Conservation (phyloP, 2,888 invertebrate species). For the Drosophila neoperkinsi region DNA sequence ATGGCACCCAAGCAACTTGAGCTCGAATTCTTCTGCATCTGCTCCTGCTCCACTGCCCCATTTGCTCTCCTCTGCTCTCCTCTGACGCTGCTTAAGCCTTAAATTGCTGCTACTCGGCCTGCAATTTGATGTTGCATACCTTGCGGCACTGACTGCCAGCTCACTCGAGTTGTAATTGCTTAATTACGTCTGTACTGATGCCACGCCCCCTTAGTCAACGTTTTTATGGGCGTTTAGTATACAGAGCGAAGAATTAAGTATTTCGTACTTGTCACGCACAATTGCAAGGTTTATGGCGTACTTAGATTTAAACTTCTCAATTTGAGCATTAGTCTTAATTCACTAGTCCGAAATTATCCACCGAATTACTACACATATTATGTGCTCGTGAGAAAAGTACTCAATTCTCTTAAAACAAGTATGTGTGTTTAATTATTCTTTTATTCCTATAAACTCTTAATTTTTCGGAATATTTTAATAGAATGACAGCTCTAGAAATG, state of each 20-base stretch:
- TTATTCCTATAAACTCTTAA: not conserved
- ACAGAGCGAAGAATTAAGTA: not conserved
- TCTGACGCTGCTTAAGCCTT: not conserved
- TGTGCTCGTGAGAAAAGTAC: not conserved
- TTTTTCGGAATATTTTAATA: not conserved
- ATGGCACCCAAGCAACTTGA: slow-evolving; percentile 20
- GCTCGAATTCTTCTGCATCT: not conserved
- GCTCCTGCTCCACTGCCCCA: not conserved
- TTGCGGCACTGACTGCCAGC: slow-evolving; percentile 37
- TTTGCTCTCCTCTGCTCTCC: too few species aligned
- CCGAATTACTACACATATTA: not conserved
- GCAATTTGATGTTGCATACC: slow-evolving; percentile 57
- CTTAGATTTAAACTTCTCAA: not conserved
- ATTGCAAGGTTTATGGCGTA: not conserved
- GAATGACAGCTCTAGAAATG: not conserved
- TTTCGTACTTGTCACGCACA: not conserved
- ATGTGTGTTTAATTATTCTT: not conserved
- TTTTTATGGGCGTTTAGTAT: slow-evolving; percentile 31
- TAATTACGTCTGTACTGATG: slow-evolving; percentile 65
- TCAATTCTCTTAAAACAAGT: not conserved
- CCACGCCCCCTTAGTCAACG: slow-evolving; percentile 11
- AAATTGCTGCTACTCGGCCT: slow-evolving; percentile 6
- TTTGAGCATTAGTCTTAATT: not conserved
- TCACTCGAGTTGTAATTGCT: slow-evolving; percentile 68
- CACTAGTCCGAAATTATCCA: not conserved